Evolutionary conservation across 2,888 invertebrate genomes (phyloP), one percentile per base, ranked within the genome.

Genomic region (Melanotus villosus): DNA sequence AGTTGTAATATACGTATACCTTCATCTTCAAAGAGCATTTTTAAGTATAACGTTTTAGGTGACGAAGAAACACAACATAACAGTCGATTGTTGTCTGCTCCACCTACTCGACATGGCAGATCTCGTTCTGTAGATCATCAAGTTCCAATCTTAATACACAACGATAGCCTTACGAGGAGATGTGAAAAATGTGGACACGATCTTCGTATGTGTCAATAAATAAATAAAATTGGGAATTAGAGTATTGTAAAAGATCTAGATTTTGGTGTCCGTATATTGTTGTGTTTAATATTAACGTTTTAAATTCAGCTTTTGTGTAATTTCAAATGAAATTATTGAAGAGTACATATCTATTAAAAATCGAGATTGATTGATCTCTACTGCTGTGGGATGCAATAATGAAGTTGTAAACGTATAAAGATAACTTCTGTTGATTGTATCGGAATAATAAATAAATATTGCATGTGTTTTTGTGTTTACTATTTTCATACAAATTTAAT

Each of bases 71-170:
- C 12, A 21, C 7, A n/a, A 16, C 10, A 14, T 3, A 32, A 54
- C 34, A 50, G 52, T 36, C 14, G 30, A 30, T 26, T 66, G 16
- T 32, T 67, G 6, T 36, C 18, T 7, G 50, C 52, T n/a, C 43
- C 65, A 10, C 60, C 66, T 70, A 80, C 86, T 10, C 84, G 87
- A 68, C 88, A 88, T 72, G 84, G 83, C 72, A 81, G 89, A 34
- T 89, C 89, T 0, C 88, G 87, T 80, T 89, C 89, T 0, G 87
- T 89, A 1, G 89, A 89, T 71, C 86, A 88, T 0, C 73, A 52
- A 5, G 57, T 47, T 23, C 45, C 63, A 10, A 47, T 70, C 14
- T 12, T 68, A 62, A 72, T 67, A 47, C 67, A 67, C 58, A 74
- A 74, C 38, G 65, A 58, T 32, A 69, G 12, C 70, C 71, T 4